phyloP scores from a whole-genome alignment of 2,797 vertebrate genomes.

The Psittacula derbiana region DNA sequence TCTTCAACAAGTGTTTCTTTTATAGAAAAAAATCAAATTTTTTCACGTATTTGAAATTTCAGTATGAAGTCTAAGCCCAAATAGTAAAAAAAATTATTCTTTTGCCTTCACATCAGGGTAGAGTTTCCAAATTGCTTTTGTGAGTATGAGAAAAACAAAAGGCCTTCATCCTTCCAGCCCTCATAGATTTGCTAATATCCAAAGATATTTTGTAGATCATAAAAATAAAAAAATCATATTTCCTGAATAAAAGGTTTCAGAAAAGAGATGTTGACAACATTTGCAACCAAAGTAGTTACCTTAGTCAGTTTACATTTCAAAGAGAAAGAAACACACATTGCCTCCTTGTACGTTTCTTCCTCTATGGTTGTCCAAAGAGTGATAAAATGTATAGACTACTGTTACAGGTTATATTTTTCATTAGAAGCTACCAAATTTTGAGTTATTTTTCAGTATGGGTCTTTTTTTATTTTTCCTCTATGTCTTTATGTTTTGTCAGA shows the following conservation, averaged over 20 bases:
- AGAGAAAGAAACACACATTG: not conserved
- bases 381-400: not conserved
- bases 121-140: not conserved
- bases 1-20: not conserved
- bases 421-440: not conserved
- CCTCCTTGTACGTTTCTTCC: not conserved
- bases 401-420: not conserved
- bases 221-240: not conserved
- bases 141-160: not conserved
- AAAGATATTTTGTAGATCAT: not conserved
- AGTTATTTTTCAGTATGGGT: not conserved
- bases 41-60: not conserved
- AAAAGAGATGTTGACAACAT: not conserved
- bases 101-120: not conserved
- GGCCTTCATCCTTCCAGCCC: not conserved
- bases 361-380: not conserved
- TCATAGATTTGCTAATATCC: not conserved
- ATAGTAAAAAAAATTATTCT: rapidly evolving
- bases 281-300: not conserved
- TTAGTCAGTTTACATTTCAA: not conserved
- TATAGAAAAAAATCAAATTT: not conserved
- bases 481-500: not conserved
- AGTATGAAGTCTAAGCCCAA: not conserved
- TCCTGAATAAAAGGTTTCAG: not conserved
- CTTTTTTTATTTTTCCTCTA: not conserved